Base-by-base conservation (phyloP, 1,140 invertebrate species). In the Delia radicum region DNA sequence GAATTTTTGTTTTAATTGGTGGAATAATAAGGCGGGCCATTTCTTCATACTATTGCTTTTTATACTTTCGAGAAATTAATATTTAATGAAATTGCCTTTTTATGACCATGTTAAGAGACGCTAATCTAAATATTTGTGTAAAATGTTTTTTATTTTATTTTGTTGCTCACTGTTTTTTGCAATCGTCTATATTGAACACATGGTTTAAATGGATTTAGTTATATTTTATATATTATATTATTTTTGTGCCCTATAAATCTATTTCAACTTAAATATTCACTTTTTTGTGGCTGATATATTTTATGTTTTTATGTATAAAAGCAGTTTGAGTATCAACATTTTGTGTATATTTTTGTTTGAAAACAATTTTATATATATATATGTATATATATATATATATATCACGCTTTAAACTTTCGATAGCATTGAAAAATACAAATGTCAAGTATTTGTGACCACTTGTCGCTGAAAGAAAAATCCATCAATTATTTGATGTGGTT, bases 371-470 rank as follows among this genome's bases (percentile, higher is more conserved):
- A 55, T 21, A 55, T n/a, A n/a, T n/a, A n/a, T n/a, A n/a, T n/a
- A n/a, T n/a, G 10, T 21, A 55, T 5, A 55, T 7, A 4, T 6
- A 55, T 6, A 21, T 21, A 55, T 21, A 21, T 55, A 42, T 55
- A 55, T 21, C n/a, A 21, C 12, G n/a, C n/a, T 55, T 55, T 55
- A n/a, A 55, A 21, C 48, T 55, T 55, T 55, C 48, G n/a, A 21
- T 10, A 55, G 48, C 48, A 55, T 55, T 55, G 48, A 67, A 67
- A 67, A 31, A 67, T 33, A 67, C 28, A 31, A 67, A 67, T 67
- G 63, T 67, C 63, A 67, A 67, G 63, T 31, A 31, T n/a, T 67
- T 67, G 63, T 67, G 63, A 67, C 63, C 63, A 67, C 63, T 67
- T 67, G 63, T 67, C 63, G 63, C 63, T n/a, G 31, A 28, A 67